Conservation (phyloP, 2,888 invertebrate species). For the Ophioninae sp. region DNA sequence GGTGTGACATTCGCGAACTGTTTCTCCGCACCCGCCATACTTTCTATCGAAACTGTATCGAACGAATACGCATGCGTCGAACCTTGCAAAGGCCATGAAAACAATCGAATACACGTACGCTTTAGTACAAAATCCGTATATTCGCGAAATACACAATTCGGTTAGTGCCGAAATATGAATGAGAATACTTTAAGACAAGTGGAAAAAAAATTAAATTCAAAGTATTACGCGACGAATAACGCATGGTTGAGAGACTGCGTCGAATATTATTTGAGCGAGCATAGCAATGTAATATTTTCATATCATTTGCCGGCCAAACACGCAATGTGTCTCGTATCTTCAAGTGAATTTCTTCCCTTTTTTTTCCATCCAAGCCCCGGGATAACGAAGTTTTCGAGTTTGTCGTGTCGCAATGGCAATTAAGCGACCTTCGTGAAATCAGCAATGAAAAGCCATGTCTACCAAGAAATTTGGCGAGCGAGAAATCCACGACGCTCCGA, state of each 20-base stretch:
- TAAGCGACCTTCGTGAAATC: constrained; percentile 85
- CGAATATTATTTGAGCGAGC: constrained; percentile 72
- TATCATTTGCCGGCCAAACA: constrained; percentile 23
- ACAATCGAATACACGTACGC: too few relatives aligned
- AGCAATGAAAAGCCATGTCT: constrained; percentile 83
- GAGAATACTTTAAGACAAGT: constrained; percentile 65
- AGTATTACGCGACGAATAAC: constrained; percentile 74
- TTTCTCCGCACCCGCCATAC: too few relatives aligned
- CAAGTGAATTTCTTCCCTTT: background rate
- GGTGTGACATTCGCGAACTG: too few relatives aligned
- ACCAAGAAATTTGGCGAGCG: constrained; percentile 82
- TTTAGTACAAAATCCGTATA: too few relatives aligned
- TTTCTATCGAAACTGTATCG: too few relatives aligned
- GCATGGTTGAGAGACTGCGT: constrained; percentile 76
- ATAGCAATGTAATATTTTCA: constrained; percentile 63
- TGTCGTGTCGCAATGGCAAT: constrained; percentile 86
- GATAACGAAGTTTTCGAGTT: constrained; percentile 82
- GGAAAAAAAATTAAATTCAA: constrained; percentile 68
- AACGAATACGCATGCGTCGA: too few relatives aligned
- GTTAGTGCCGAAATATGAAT: constrained; percentile 63
- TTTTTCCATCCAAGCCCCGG: constrained; percentile 66
- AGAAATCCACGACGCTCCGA: constrained; percentile 81
- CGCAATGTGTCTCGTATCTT: constrained; percentile 5
- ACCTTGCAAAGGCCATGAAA: too few relatives aligned
- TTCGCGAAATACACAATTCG: background rate